A percentile compares a stretch with the other conserved stretches of the same genome.
These are phyloP conservation scores for Papilio aristodemus DNA, from an alignment of 1,140 invertebrate species.

Conservation along the genomic window DNA sequence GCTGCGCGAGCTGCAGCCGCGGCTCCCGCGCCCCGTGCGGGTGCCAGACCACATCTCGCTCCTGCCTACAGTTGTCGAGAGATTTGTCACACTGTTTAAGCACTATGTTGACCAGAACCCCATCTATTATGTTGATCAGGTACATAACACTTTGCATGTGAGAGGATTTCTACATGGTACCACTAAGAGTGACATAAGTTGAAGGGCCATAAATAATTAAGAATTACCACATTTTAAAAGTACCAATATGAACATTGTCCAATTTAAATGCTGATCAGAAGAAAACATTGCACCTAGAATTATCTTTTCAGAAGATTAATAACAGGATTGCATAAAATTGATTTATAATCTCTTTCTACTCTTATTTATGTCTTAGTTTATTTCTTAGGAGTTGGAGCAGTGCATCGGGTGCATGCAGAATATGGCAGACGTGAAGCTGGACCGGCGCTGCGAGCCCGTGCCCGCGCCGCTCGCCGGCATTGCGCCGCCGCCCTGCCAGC, in stretches of 20 bases:
- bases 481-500: conserved; percentile 75
- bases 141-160: too few species aligned
- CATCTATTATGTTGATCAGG: conserved; percentile 84
- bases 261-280: too few species aligned
- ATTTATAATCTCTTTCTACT: too few species aligned
- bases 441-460: conserved; percentile 84
- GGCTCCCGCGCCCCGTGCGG: conserved; percentile 86
- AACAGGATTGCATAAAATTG: too few species aligned
- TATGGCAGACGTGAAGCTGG: conserved; percentile 89
- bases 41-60: conserved; percentile 90
- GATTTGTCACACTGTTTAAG: conserved; percentile 91
- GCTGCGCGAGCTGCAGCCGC: conserved; percentile 89
- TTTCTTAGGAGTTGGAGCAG: conserved; percentile 85
- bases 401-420: conserved; percentile 95
- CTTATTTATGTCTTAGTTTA: neutral
- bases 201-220: too few species aligned
- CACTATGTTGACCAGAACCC: conserved; percentile 88
- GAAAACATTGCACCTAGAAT: too few species aligned
- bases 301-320: too few species aligned
- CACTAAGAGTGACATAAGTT: too few species aligned
- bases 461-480: conserved; percentile 51
- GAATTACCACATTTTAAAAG: too few species aligned
- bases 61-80: conserved; percentile 89
- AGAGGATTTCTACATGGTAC: too few species aligned
- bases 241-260: too few species aligned